Conservation (phyloP, 2,113 vertebrate genomes). For the Barnardius zonarius region DNA sequence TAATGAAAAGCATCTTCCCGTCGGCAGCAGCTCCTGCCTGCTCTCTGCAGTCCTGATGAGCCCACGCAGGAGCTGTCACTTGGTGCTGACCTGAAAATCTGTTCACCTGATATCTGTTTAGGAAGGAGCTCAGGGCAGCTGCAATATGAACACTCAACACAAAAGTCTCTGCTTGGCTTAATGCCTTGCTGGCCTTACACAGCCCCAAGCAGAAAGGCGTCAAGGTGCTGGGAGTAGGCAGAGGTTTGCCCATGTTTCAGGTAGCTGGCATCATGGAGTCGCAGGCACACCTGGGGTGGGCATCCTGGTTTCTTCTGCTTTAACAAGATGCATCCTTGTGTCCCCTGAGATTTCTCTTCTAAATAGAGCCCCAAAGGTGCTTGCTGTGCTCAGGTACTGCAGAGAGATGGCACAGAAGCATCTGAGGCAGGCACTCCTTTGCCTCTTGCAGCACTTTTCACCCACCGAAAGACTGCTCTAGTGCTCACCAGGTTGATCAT, state of each 20-base stretch:
- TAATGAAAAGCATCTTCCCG: slow-evolving; percentile 28
- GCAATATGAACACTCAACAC: not conserved
- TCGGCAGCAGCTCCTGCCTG: slow-evolving; percentile 25
- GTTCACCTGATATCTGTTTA: not conserved
- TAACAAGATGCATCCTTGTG: not conserved
- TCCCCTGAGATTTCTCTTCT: not conserved
- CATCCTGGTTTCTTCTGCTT: slow-evolving; percentile 20
- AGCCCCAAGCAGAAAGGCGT: fast-evolving
- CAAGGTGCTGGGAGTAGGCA: fast-evolving
- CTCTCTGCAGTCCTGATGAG: slow-evolving; percentile 29
- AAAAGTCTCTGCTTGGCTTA: not conserved
- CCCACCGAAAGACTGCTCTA: not conserved
- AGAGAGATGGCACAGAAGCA: not conserved
- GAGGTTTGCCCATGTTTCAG: not conserved
- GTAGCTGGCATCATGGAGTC: not conserved
- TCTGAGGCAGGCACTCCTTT: not conserved
- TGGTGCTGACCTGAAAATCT: not conserved
- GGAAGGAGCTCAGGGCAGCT: not conserved
- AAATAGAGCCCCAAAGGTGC: not conserved
- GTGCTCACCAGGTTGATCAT: not conserved
- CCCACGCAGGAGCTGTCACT: slow-evolving; percentile 3
- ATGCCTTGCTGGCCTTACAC: not conserved
- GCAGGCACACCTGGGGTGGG: fast-evolving
- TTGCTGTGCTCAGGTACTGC: not conserved
- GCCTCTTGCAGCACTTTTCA: not conserved